These are phyloP conservation scores for Euglossa dilemma DNA, from an alignment of 1,140 invertebrate genomes.

Conservation along the genomic window DNA sequence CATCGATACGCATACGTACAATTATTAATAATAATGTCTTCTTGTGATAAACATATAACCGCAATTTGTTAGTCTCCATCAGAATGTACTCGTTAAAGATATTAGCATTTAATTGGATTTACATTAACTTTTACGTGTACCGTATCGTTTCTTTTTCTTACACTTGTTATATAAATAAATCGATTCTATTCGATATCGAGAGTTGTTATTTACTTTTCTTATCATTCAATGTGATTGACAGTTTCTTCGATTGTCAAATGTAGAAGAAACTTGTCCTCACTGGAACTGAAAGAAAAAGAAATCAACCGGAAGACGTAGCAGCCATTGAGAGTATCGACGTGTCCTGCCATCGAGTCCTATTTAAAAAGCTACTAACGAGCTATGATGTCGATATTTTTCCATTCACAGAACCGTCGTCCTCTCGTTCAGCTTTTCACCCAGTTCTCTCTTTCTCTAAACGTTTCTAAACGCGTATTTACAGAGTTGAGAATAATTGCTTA, in stretches of 20 bases:
- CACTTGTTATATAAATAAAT: conserved; percentile 72
- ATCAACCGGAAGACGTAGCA: conserved; percentile 21
- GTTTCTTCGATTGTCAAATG: neutral
- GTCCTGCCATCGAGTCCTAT: neutral
- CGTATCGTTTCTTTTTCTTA: conserved; percentile 44
- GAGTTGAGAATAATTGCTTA: conserved; percentile 70
- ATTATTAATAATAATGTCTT: conserved; percentile 65
- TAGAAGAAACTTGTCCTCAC: conserved; percentile 1
- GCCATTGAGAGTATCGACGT: conserved; percentile 35
- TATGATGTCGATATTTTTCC: neutral
- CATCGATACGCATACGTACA: conserved; percentile 66
- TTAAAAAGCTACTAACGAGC: neutral
- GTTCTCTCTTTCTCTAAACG: conserved; percentile 35
- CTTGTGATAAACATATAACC: conserved; percentile 71
- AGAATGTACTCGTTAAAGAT: conserved; percentile 74
- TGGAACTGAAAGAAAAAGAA: conserved; percentile 35
- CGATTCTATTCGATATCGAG: neutral
- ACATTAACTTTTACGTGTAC: conserved; percentile 49
- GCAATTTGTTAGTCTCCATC: conserved; percentile 78
- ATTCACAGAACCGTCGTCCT: conserved; percentile 28
- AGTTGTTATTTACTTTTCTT: neutral
- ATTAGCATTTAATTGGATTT: conserved; percentile 70
- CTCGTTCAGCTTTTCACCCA: conserved; percentile 3
- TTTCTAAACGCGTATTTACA: conserved; percentile 76
- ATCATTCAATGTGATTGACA: neutral